A percentile compares a stretch with the other conserved stretches of the same genome.
These are phyloP conservation scores for Alauda arvensis DNA, from an alignment of 2,797 vertebrate species.

Conservation along the genomic window DNA sequence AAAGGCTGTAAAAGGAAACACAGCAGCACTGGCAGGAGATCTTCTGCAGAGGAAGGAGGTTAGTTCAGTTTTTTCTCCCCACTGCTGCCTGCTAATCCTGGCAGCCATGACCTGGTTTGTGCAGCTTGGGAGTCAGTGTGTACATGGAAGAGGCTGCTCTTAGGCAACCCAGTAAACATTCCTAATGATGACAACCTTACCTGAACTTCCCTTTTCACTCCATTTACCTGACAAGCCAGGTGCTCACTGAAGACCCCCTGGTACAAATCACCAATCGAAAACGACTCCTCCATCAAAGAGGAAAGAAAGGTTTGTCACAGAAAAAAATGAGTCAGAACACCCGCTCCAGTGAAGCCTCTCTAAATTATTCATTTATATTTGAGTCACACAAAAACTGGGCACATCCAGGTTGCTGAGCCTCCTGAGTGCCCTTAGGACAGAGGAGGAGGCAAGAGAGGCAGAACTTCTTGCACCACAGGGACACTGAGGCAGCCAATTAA, in stretches of 20 bases:
- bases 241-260: background rate
- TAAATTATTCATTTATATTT: background rate
- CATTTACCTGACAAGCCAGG: background rate
- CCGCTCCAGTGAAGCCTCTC: background rate
- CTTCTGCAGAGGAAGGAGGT: background rate
- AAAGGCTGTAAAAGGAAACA: background rate
- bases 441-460: background rate
- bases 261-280: background rate
- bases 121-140: background rate
- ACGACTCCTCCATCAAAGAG: too few species aligned
- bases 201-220: background rate
- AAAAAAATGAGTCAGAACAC: background rate
- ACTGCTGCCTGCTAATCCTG: background rate
- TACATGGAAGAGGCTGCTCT: background rate
- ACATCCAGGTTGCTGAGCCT: background rate
- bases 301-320: background rate
- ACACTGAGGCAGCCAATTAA: fast-evolving
- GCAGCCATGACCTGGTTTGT: background rate
- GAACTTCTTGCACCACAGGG: background rate
- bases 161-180: background rate
- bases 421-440: background rate
- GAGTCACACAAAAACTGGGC: background rate
- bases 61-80: background rate
- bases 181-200: background rate
- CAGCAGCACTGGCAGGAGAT: background rate